phyloP scores from a whole-genome alignment of 2,113 vertebrate species.

The Carettochelys insculpta region DNA sequence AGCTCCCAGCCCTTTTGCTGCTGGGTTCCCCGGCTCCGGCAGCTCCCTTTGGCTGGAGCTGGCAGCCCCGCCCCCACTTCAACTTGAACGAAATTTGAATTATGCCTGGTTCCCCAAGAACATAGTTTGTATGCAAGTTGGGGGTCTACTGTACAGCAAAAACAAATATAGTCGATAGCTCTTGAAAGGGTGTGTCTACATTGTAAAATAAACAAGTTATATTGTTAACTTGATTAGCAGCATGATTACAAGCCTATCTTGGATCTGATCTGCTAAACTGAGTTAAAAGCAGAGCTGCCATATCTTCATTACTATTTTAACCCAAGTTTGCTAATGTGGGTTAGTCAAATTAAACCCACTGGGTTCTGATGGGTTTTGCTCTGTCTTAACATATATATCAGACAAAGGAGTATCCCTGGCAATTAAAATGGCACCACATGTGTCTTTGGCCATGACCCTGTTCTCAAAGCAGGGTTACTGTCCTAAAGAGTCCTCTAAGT shows the following conservation, averaged over 20 bases:
- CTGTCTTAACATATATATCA: not conserved
- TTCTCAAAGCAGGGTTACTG: not conserved
- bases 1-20: no score
- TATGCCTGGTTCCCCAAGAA: no score
- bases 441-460: not conserved
- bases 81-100: no score
- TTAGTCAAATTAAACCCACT: not conserved
- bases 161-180: not conserved
- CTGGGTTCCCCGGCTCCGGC: no score
- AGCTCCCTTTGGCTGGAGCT: no score
- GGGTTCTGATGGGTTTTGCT: no score
- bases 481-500: not conserved
- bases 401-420: not conserved
- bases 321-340: not conserved
- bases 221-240: not conserved
- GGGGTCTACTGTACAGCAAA: no score
- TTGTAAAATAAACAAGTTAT: not conserved
- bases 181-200: not conserved
- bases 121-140: no score
- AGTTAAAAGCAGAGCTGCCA: not conserved
- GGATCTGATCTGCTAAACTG: not conserved
- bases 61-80: no score
- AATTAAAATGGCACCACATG: not conserved
- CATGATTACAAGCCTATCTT: not conserved
- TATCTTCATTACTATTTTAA: not conserved